phyloP scores from a whole-genome alignment of 2,113 vertebrate genomes.

The Elgaria multicarinata region DNA sequence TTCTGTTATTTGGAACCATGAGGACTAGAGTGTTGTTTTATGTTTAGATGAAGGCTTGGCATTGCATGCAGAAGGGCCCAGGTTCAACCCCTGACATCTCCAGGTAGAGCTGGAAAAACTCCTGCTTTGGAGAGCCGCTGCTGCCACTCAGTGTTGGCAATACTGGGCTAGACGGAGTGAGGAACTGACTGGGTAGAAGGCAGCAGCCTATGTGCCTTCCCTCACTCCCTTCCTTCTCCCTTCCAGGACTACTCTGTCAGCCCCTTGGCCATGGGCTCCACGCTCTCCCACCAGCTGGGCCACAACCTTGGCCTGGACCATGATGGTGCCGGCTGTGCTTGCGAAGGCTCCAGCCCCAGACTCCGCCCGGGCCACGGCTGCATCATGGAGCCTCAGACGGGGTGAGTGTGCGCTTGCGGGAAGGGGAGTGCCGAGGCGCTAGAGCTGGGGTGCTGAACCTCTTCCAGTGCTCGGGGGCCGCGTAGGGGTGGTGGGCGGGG shows the following conservation, averaged over 20 bases:
- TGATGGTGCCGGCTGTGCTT: slow-evolving; percentile 76
- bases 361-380: slow-evolving; percentile 85
- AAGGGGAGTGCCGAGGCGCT: neutral
- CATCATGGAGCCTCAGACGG: slow-evolving; percentile 91
- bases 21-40: neutral
- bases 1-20: neutral
- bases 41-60: too few relatives aligned
- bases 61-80: too few relatives aligned
- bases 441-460: rapidly evolving
- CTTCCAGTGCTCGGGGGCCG: too few relatives aligned
- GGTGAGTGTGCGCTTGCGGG: slow-evolving; percentile 75
- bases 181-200: too few relatives aligned
- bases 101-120: too few relatives aligned
- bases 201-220: rapidly evolving
- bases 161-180: too few relatives aligned
- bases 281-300: slow-evolving; percentile 91
- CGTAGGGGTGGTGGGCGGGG: too few relatives aligned
- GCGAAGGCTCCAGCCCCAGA: slow-evolving; percentile 82
- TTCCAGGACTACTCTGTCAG: slow-evolving; percentile 81
- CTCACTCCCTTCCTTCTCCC: rapidly evolving
- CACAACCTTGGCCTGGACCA: slow-evolving; percentile 94
- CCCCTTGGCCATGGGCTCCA: slow-evolving; percentile 88
- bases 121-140: too few relatives aligned
- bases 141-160: too few relatives aligned
- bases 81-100: too few relatives aligned